Conservation (phyloP, 2,113 vertebrate genomes). For the Aythya baeri region DNA sequence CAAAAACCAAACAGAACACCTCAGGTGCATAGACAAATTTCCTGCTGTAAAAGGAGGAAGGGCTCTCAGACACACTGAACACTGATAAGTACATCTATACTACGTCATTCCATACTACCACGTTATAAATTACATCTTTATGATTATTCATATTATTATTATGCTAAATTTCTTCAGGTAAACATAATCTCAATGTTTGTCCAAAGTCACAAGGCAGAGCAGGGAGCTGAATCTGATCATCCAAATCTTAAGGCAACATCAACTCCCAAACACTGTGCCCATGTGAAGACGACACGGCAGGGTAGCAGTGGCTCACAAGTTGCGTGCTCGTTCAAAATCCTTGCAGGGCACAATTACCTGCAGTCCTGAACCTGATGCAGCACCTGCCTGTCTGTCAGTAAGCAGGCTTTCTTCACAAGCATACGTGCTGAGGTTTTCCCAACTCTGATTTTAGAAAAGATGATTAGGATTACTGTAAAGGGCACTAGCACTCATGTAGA, state of each 20-base stretch:
- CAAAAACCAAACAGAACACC: background rate
- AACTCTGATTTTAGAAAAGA: background rate
- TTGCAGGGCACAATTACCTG: background rate
- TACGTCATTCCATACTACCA: background rate
- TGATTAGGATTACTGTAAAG: background rate
- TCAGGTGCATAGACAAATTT: background rate
- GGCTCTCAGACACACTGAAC: background rate
- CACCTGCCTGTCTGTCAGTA: background rate
- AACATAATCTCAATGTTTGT: background rate
- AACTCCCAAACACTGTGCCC: background rate
- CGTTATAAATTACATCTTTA: background rate
- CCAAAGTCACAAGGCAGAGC: background rate
- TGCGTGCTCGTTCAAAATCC: background rate
- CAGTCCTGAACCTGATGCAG: background rate
- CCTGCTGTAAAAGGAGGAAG: background rate
- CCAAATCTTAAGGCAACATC: background rate
- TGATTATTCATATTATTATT: too few relatives aligned
- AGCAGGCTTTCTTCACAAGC: background rate
- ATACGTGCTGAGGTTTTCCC: background rate
- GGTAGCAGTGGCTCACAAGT: background rate
- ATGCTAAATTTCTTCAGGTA: too few relatives aligned
- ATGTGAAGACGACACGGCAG: background rate
- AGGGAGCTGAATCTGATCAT: background rate
- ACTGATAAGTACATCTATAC: background rate
- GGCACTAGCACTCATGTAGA: background rate